Evolutionary conservation across 2,113 vertebrate species (phyloP), one percentile per base, ranked within the genome.

Genomic region (Psittacus erithacus): DNA sequence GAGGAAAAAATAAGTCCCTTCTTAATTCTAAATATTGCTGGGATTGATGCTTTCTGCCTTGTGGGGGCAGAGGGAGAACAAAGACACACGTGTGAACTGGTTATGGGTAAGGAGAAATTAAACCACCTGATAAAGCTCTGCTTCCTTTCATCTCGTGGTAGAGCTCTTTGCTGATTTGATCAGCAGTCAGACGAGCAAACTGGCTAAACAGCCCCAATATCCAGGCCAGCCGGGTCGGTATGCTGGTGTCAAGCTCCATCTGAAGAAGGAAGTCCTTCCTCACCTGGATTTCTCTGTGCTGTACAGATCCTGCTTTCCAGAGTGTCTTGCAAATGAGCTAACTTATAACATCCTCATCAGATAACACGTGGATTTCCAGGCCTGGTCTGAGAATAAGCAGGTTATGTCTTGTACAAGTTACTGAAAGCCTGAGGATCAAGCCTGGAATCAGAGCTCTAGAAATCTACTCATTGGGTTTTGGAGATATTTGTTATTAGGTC

Each of bases 141-240:
- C 75, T 86, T 19, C 12, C 81, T 97, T 96, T 95, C 75, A 83
- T 96, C 93, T 94, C 67, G 90, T 53, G 24, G 59, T 60, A 39
- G 78, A 81, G 84, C 80, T 82, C 23, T 70, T 63, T 8, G 10
- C 85, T 73, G 76, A 76, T 84, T 73, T 16, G 29, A 85, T 83
- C 82, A 65, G 74, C 92, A 82, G 62, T 68, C 79, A 79, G 82
- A 93, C 0, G 5, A 94, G 86, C 2, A 3, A 64, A 35, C 67
- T 28, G 59, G 71, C 47, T 74, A 20, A 67, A 68, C 3, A 0
- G 59, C 82, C 83, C 83, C 24, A 59, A 59, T 63, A 86, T 39
- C 86, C 0, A 5, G 79, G 87, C 70, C 64, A 92, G 86, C 64
- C 60, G 4, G 46, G 47, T 47, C 0, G 0, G 12, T n/a, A 41